Percentiles rank a stretch among this genome's conserved stretches.
These are phyloP conservation scores for Perognathus longimembris DNA, from an alignment of 2,113 vertebrate species.

Conservation along the genomic window DNA sequence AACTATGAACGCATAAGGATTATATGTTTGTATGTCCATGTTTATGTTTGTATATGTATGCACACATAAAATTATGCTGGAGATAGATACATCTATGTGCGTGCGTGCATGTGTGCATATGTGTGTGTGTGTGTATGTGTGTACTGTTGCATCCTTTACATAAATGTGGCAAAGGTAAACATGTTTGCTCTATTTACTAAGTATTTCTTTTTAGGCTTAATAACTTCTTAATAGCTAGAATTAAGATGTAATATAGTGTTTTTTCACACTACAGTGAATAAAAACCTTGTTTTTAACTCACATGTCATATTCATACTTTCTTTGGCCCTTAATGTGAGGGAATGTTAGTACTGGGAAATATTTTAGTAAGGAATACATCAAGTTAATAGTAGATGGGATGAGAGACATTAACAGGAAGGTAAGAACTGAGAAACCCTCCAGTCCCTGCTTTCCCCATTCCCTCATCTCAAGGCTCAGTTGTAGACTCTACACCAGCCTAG, in stretches of 20 bases:
- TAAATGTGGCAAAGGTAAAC: constrained; percentile 14
- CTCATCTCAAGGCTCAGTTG: background rate
- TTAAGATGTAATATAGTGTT: background rate
- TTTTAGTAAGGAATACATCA: constrained; percentile 1
- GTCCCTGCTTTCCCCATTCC: background rate
- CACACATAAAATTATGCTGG: background rate
- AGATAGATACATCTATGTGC: background rate
- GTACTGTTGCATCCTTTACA: background rate
- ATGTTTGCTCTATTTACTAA: constrained; percentile 49
- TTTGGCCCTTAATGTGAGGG: background rate
- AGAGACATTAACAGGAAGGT: background rate
- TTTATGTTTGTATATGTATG: background rate
- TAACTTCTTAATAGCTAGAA: constrained; percentile 35
- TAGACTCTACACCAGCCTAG: background rate
- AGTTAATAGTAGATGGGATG: background rate
- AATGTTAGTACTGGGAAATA: background rate
- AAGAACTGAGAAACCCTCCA: background rate
- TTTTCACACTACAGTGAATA: background rate
- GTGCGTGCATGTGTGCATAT: background rate
- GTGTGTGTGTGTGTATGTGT: background rate
- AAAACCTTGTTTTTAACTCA: constrained; percentile 18
- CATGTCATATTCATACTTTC: background rate
- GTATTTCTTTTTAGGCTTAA: constrained; percentile 41
- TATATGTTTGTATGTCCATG: background rate
- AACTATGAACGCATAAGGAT: background rate